Percentiles rank a stretch among this genome's conserved stretches.
phyloP scores from a whole-genome alignment of 1,140 invertebrate species.

The Aphelenchoides fujianensis region DNA sequence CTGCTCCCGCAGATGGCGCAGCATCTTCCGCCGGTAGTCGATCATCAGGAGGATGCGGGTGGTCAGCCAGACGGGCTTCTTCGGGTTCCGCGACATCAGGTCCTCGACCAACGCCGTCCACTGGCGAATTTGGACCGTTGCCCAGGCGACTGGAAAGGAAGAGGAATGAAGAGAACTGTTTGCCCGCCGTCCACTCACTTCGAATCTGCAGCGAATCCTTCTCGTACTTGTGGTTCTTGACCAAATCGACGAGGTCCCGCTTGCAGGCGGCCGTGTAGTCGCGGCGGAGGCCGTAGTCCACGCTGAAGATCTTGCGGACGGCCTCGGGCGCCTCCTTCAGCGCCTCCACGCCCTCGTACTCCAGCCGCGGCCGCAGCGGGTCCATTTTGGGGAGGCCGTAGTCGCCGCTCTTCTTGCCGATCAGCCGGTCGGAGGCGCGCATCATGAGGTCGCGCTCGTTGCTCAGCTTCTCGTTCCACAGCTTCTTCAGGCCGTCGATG shows the following conservation, averaged over 20 bases:
- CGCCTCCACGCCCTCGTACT: constrained; percentile 49
- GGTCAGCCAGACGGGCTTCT: constrained; percentile 55
- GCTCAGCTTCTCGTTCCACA: constrained; percentile 58
- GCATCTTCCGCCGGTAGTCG: constrained; percentile 48
- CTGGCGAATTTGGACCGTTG: constrained; percentile 57
- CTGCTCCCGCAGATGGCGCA: constrained; percentile 51
- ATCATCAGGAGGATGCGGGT: constrained; percentile 49
- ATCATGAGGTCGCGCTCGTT: constrained; percentile 56
- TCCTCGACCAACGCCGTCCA: constrained; percentile 59
- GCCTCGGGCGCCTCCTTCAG: constrained; percentile 52
- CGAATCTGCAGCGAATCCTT: constrained; percentile 33
- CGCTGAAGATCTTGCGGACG: constrained; percentile 59
- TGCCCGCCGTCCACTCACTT: constrained; percentile 35
- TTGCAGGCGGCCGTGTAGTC: constrained; percentile 57
- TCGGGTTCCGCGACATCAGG: constrained; percentile 33
- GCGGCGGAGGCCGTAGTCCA: constrained; percentile 50
- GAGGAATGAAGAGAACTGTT: constrained; percentile 14
- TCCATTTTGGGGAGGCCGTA: constrained; percentile 57
- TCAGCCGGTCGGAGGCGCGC: constrained; percentile 54
- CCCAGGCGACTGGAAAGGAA: constrained; percentile 55
- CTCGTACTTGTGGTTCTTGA: constrained; percentile 49
- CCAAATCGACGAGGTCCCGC: constrained; percentile 37
- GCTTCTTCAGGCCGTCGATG: constrained; percentile 49
- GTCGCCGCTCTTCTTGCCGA: constrained; percentile 35
- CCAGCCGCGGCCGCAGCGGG: constrained; percentile 36